These are phyloP conservation scores for Cyanoramphus novaezelandiae DNA, from an alignment of 2,113 vertebrate genomes.

Conservation along the genomic window DNA sequence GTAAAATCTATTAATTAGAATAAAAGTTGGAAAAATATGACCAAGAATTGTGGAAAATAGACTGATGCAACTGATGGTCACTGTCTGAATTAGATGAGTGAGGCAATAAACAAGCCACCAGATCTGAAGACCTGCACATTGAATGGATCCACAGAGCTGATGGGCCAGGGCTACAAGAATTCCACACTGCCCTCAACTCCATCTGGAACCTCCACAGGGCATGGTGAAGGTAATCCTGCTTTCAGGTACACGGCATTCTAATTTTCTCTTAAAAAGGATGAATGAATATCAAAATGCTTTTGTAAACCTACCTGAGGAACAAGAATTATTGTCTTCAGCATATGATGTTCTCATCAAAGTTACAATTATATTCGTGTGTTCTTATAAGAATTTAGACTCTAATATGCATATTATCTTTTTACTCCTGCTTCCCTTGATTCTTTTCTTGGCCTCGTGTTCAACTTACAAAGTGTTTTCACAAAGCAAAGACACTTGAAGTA, in stretches of 20 bases:
- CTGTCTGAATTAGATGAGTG: fast-evolving
- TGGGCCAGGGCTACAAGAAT: not conserved
- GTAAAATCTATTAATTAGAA: not conserved
- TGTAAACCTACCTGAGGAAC: not conserved
- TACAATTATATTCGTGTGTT: not conserved
- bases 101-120: too few relatives aligned
- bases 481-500: not conserved
- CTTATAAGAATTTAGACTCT: not conserved
- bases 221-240: not conserved
- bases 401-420: not conserved
- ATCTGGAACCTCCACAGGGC: not conserved
- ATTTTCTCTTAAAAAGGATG: not conserved
- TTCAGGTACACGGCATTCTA: not conserved
- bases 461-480: not conserved
- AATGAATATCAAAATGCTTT: not conserved
- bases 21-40: fast-evolving
- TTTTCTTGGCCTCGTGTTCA: not conserved
- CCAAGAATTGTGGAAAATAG: not conserved
- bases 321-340: not conserved
- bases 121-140: fast-evolving
- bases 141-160: not conserved
- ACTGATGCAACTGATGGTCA: not conserved
- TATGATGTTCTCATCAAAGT: not conserved
- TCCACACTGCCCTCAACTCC: fast-evolving
- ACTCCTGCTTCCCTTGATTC: not conserved